Base-by-base conservation (phyloP, 2,797 vertebrate genomes). In the Tolypeutes matacus region DNA sequence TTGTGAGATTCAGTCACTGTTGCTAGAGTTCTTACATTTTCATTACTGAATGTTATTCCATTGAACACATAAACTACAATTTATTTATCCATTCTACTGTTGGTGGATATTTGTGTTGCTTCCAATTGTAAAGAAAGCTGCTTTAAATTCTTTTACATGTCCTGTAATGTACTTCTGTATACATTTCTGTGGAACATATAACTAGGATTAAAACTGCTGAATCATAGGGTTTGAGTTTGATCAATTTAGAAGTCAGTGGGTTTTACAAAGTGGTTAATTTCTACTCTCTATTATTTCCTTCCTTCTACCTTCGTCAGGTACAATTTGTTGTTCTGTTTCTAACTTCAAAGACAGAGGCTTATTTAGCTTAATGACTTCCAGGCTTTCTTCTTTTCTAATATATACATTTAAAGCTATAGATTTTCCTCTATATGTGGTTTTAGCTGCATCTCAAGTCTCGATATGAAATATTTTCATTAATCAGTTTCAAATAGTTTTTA, bases 101-200 rank as follows among this genome's bases (percentile, higher is more conserved):
- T n/a, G 42, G 34, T 53, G n/a, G 60, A 39, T 34, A 77, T 36
- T 36, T 88, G 29, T 75, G 58, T 36, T 70, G 14, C 49, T 70
- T 64, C n/a, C 36, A 76, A 36, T 88, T 51, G 31, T 67, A 15
- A 46, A 7, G 46, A 49, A 31, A 39, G 4, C 14, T 72, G 60
- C n/a, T 65, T 53, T 67, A 89, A 89, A 89, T 89, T 89, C 25
- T 56, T 29, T 31, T 56, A 89, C 27, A 56, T 58, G 49, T 89
- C 51, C 49, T 69, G 17, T 21, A 80, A 80, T 58, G 65, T 15
- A 87, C 42, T 67, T 51, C 49, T 51, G 15, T 49, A 53, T 36
- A 23, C 58, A 56, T 89, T 69, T 80, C 60, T 89, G 34, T 69
- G 42, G 20, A 36, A 31, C 42, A 39, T 51, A 58, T 39, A 21